Percentiles rank a stretch among this genome's conserved stretches.
These are phyloP conservation scores for Lontra canadensis DNA, from an alignment of 2,113 vertebrate genomes.

Conservation along the genomic window DNA sequence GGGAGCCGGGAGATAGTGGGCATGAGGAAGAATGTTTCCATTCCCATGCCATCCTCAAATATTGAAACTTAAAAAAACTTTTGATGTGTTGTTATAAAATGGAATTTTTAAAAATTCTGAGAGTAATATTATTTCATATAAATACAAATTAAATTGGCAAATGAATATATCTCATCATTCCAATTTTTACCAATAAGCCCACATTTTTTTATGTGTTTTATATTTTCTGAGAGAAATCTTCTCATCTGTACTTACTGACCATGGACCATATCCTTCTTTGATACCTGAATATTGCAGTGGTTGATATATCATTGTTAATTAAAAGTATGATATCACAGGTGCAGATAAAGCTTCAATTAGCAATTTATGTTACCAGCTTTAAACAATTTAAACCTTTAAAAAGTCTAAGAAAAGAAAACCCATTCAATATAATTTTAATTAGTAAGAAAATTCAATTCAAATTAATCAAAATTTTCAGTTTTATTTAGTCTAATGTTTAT, in stretches of 20 bases:
- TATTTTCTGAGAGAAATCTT: neutral
- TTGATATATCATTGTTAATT: constrained; percentile 25
- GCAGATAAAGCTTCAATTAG: constrained; percentile 15
- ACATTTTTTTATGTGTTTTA: neutral
- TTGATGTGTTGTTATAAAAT: neutral
- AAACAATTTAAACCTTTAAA: constrained; percentile 19
- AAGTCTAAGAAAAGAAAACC: neutral
- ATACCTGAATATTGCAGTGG: neutral
- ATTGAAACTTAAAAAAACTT: neutral
- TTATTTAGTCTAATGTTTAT: constrained; percentile 15
- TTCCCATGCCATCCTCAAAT: neutral
- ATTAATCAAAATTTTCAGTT: constrained; percentile 13
- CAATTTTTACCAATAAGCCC: neutral
- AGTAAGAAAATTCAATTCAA: neutral
- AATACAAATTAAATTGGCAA: neutral
- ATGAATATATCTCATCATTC: neutral
- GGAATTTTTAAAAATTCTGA: neutral
- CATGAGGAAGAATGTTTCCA: neutral
- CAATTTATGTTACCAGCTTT: neutral
- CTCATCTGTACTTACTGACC: neutral
- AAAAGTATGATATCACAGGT: neutral
- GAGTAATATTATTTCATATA: neutral
- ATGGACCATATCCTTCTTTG: neutral
- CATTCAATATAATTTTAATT: constrained; percentile 37
- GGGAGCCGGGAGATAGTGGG: rapidly evolving